phyloP scores from a whole-genome alignment of 2,888 invertebrate genomes.

The Ceriagrion tenellum region DNA sequence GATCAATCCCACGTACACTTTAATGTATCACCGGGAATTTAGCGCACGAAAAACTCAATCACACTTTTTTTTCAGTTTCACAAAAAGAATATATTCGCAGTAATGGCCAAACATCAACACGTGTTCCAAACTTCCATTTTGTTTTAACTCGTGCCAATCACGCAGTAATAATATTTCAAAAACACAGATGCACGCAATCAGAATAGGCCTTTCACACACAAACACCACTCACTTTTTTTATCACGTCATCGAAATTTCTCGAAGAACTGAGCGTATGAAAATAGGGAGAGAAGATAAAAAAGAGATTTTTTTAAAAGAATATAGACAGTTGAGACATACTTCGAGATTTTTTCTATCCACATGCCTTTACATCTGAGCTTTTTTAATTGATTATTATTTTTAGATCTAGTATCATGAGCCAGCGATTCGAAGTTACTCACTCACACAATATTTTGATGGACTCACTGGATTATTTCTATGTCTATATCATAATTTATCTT shows the following conservation, averaged over 20 bases:
- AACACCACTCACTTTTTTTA: constrained; percentile 62
- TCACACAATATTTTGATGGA: neutral
- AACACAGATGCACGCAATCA: constrained; percentile 58
- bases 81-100: constrained; percentile 57
- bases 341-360: constrained; percentile 62
- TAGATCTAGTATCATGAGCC: constrained; percentile 43
- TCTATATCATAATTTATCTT: constrained; percentile 30
- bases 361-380: constrained; percentile 65
- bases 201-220: constrained; percentile 65
- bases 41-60: constrained; percentile 44
- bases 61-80: constrained; percentile 53
- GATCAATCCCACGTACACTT: constrained; percentile 33
- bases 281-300: constrained; percentile 66
- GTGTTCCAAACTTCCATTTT: constrained; percentile 34
- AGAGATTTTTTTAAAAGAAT: constrained; percentile 67
- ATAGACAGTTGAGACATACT: constrained; percentile 64
- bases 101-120: constrained; percentile 50
- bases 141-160: constrained; percentile 52
- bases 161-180: constrained; percentile 51
- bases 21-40: constrained; percentile 29
- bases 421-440: constrained; percentile 47
- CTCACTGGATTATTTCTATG: neutral
- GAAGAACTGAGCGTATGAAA: constrained; percentile 68
- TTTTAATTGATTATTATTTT: constrained; percentile 40
- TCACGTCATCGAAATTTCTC: constrained; percentile 68